Evolutionary conservation across 1,140 invertebrate species (phyloP), one percentile per base, ranked within the genome.

Genomic region (Pomacea maculata): DNA sequence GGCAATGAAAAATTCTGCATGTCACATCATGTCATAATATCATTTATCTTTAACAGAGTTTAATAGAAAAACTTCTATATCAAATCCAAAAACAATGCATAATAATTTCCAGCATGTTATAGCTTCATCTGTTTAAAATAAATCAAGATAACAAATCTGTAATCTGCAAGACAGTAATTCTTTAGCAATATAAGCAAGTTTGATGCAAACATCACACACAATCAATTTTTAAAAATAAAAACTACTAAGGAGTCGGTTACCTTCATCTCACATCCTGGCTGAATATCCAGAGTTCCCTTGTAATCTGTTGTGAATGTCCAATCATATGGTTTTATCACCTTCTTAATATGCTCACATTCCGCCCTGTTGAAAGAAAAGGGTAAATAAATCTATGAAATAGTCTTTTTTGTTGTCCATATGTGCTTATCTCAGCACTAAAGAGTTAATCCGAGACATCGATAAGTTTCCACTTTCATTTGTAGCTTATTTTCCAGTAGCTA

Each of bases 271-370:
- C 85, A 67, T 54, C 54, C 54, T 11, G 45, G 57, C 34, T 85
- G 67, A 10, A 94, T 94, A 85, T 93, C 92, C 52, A 96, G 87
- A 34, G 96, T 96, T 65, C 98, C 98, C 90, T 94, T 95, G 89
- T 99, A 99, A 88, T 95, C 93, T 57, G 96, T 98, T n/a, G 96
- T 96, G 87, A 96, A 99, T 12, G 98, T 99, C 98, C 98, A 99
- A 92, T 99, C 98, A 92, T 98, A 99, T 21, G 96, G 95, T 86
- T 96, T 95, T 25, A 96, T 92, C 87, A 95, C 95, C 86, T 96
- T 94, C 85, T 95, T 94, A 67, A 95, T 93, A 86, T 94, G 92
- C 84, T 94, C 94, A 86, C 88, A 89, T 15, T 90, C 89, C 75
- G 88, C 80, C 73, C 90, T 91, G 75, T 61, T 61, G 11, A 61